phyloP scores from a whole-genome alignment of 2,113 vertebrate species.

The Shinisaurus crocodilurus region DNA sequence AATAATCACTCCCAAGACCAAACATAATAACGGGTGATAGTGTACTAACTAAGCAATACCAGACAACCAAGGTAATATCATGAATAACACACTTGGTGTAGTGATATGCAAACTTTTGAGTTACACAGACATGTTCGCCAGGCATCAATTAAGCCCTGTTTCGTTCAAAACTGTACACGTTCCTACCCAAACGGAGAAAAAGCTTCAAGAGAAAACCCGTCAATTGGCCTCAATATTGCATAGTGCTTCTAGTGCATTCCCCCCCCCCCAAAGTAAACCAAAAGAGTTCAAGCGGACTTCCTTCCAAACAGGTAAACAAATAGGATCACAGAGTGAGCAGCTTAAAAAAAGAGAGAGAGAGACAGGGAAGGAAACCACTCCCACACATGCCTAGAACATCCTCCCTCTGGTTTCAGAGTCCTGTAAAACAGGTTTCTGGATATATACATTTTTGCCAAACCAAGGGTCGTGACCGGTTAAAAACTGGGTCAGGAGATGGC shows the following conservation, averaged over 20 bases:
- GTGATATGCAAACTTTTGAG: background rate
- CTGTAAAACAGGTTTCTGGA: background rate
- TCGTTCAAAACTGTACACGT: no score
- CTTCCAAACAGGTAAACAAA: background rate
- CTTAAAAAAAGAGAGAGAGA: background rate
- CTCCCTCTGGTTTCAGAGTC: background rate
- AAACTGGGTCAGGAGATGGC: constrained; percentile 8
- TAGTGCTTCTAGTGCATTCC: background rate
- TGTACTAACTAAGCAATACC: no score
- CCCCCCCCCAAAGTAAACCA: background rate
- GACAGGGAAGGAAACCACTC: background rate
- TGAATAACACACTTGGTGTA: background rate
- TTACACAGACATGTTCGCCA: background rate
- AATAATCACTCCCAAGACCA: background rate
- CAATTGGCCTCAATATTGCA: background rate
- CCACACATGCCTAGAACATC: no score
- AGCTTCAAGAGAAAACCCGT: background rate
- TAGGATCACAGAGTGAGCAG: no score
- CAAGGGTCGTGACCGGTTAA: background rate
- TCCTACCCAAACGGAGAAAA: background rate
- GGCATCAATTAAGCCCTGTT: no score
- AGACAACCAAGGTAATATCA: background rate
- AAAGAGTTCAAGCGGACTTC: background rate
- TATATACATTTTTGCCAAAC: background rate
- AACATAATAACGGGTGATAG: background rate